Conservation (phyloP, 1,140 invertebrate species). For the Stegodyphus dumicola region DNA sequence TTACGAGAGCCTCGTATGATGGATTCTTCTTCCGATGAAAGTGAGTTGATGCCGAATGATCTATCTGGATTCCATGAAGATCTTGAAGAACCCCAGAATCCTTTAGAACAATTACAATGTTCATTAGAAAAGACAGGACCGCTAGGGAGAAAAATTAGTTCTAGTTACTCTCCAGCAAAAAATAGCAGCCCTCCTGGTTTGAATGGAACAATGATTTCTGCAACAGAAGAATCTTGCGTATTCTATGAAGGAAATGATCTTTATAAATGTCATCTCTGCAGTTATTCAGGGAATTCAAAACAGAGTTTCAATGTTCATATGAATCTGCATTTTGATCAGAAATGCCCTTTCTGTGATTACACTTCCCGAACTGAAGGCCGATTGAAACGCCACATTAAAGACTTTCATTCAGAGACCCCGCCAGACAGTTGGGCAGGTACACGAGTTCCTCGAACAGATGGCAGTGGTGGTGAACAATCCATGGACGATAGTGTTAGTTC, state of each 20-base stretch:
- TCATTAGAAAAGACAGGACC: constrained; percentile 23
- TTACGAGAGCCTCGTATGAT: neutral
- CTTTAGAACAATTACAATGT: constrained; percentile 16
- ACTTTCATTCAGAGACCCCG: constrained; percentile 67
- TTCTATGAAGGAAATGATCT: neutral
- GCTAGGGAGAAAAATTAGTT: neutral
- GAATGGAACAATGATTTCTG: neutral
- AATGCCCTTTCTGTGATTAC: constrained; percentile 74
- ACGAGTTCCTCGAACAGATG: constrained; percentile 59
- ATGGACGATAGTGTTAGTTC: neutral
- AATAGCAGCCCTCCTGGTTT: neutral
- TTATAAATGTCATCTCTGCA: constrained; percentile 66
- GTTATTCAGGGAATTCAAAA: constrained; percentile 66
- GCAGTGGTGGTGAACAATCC: neutral
- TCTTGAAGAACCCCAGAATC: neutral
- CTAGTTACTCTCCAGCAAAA: neutral
- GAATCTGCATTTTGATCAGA: constrained; percentile 71
- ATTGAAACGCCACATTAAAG: constrained; percentile 73
- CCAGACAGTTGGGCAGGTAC: constrained; percentile 63
- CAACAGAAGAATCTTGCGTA: neutral
- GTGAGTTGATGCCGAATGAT: neutral
- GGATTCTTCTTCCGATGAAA: constrained; percentile 23
- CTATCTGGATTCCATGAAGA: constrained; percentile 5
- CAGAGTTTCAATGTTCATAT: constrained; percentile 71
- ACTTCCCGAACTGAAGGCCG: constrained; percentile 73